Base-by-base conservation (phyloP, 2,113 vertebrate species). In the Murina feae region DNA sequence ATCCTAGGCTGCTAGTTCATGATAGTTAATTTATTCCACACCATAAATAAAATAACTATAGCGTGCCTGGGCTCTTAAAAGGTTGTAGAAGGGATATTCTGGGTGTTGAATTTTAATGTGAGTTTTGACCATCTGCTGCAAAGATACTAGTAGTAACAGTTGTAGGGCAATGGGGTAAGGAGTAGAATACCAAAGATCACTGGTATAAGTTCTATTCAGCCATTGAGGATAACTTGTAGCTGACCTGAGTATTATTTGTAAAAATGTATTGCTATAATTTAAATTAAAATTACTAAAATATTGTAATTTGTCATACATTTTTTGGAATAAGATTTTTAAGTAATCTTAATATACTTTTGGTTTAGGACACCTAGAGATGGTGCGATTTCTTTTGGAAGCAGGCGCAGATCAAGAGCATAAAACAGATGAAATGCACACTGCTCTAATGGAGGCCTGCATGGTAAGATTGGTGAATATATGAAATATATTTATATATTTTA, bases 371-470 rank as follows among this genome's bases (percentile, higher is more conserved):
- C 98, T 99, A 97, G 99, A 99, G 97, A 99, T 99, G 99, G 99
- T 99, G 98, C 98, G 99, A 35, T 99, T 99, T 98, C 98, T 99
- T 88, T 98, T 99, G 98, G 99, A 99, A 97, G 99, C 99, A 93
- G 99, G 99, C 80, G 99, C 99, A 9, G 99, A 99, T 97, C 99
- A 99, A 98, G 99, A 99, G 91, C 99, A 99, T 98, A 99, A 99
- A 98, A 99, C 99, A 17, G 99, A 99, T 98, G 99, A 99, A 97
- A 99, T 99, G 99, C 99, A 99, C 95, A 99, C 99, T 60, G 99
- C 99, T 30, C 98, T 99, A 86, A 99, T 99, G 99, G 99, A 99
- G 96, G 99, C 99, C 60, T 99, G 99, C 98, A 99, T 99, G 99
- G 99, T 99, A 99, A 99, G 98, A 92, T 47, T 91, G 42, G 16